Evolutionary conservation across 2,113 vertebrate genomes (phyloP).

Genomic region (Dolichotis patagonum): DNA sequence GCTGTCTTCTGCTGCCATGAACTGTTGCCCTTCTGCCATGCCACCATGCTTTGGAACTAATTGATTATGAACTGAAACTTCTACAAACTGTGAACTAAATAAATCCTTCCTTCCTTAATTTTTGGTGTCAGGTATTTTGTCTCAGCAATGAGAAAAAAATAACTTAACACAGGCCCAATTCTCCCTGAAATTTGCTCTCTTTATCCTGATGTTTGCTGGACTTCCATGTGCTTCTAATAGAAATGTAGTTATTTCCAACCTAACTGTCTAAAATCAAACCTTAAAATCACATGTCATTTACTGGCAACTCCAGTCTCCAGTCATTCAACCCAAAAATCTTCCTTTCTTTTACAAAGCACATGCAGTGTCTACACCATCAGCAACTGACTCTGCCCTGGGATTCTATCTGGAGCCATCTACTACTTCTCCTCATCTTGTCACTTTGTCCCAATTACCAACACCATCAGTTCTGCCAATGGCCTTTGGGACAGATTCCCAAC

Average conservation of each 20-base stretch:
- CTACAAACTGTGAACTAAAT: neutral
- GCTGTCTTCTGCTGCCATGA: neutral
- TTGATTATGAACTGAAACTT: neutral
- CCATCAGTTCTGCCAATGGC: neutral
- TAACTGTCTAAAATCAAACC: neutral
- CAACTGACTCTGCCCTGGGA: neutral
- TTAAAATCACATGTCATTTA: neutral
- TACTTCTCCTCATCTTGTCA: neutral
- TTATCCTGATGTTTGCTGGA: neutral
- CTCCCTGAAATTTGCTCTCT: neutral
- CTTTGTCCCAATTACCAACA: neutral
- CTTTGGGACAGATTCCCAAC: neutral
- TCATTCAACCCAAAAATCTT: neutral
- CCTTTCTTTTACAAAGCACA: neutral
- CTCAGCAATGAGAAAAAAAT: neutral
- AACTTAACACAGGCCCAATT: neutral
- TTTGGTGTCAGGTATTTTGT: neutral
- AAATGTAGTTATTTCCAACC: constrained; percentile 7
- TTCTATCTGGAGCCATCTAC: neutral
- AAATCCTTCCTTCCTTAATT: neutral
- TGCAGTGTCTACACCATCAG: neutral
- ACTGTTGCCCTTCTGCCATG: neutral
- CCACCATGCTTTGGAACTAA: neutral
- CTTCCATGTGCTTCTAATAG: neutral
- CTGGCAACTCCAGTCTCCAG: neutral